phyloP scores from a whole-genome alignment of 2,113 vertebrate genomes.

The Seriola dumerili region DNA sequence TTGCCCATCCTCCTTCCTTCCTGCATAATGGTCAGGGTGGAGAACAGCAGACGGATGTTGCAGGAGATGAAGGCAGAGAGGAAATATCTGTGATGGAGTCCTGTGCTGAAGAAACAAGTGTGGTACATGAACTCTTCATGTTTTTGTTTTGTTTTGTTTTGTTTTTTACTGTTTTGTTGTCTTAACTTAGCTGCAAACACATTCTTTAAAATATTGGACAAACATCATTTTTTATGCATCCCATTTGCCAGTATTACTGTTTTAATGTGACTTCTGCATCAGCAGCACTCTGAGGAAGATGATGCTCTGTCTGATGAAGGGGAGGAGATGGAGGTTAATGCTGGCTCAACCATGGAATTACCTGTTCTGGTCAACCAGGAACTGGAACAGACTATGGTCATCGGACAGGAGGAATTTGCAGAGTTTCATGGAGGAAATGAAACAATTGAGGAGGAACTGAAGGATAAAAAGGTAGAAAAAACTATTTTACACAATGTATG shows the following conservation, averaged over 20 bases:
- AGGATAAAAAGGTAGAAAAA: conserved; percentile 77
- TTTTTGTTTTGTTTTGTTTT: neutral
- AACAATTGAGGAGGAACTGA: conserved; percentile 62
- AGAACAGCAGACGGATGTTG: conserved; percentile 5
- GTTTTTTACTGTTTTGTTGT: neutral
- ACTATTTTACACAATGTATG: neutral
- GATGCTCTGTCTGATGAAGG: conserved; percentile 34
- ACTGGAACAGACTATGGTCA: conserved; percentile 19
- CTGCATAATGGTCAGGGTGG: neutral
- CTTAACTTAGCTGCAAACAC: neutral
- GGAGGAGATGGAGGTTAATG: neutral
- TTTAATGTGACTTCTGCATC: conserved; percentile 2
- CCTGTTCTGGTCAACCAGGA: conserved; percentile 30
- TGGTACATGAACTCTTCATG: conserved; percentile 61
- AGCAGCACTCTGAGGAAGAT: conserved; percentile 42
- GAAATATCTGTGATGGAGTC: conserved; percentile 38
- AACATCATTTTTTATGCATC: neutral
- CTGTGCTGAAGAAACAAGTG: conserved; percentile 43
- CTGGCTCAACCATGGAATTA: conserved; percentile 29
- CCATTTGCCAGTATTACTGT: neutral
- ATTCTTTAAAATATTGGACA: neutral
- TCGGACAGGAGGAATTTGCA: conserved; percentile 72
- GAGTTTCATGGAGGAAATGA: conserved; percentile 52
- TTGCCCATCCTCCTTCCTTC: conserved; percentile 28
- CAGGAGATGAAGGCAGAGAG: conserved; percentile 20